A percentile compares a stretch with the other conserved stretches of the same genome.
Evolutionary conservation across 2,888 invertebrate genomes (phyloP).

Genomic region (Zonitis immaculata): DNA sequence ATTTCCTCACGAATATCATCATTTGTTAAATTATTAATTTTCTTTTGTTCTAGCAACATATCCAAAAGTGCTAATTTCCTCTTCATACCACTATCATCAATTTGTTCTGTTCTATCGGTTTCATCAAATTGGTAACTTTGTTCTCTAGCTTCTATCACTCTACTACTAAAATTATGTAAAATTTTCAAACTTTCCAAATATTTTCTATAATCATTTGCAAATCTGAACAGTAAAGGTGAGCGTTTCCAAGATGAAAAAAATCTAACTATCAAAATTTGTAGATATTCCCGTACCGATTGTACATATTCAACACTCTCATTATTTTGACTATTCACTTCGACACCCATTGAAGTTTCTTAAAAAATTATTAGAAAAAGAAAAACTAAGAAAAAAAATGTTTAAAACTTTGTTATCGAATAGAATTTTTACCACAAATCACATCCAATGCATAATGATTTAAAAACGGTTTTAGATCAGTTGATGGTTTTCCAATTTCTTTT

Average conservation of each 20-base stretch:
- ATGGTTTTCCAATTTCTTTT: constrained; percentile 6
- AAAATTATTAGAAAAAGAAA: constrained; percentile 22
- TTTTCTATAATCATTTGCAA: not conserved
- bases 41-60: constrained; percentile 46
- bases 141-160: constrained; percentile 51
- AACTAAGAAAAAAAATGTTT: no score
- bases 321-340: constrained; percentile 42
- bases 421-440: constrained; percentile 22
- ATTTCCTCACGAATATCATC: constrained; percentile 53
- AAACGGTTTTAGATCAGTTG: constrained; percentile 9
- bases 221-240: not conserved
- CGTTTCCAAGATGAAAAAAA: constrained; percentile 7
- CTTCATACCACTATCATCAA: not conserved
- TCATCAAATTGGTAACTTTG: constrained; percentile 6
- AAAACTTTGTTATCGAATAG: no score
- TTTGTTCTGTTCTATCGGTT: not conserved
- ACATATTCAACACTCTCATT: constrained; percentile 46
- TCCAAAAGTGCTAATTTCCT: constrained; percentile 12
- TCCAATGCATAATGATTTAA: constrained; percentile 16
- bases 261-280: constrained; percentile 1
- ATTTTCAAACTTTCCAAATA: constrained; percentile 33
- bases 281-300: constrained; percentile 35
- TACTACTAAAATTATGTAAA: constrained; percentile 53
- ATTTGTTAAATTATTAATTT: constrained; percentile 44
- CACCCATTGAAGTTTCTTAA: constrained; percentile 56